Evolutionary conservation across 2,113 vertebrate species (phyloP), one percentile per base, ranked within the genome.

Genomic region (Cranoglanis bouderius): DNA sequence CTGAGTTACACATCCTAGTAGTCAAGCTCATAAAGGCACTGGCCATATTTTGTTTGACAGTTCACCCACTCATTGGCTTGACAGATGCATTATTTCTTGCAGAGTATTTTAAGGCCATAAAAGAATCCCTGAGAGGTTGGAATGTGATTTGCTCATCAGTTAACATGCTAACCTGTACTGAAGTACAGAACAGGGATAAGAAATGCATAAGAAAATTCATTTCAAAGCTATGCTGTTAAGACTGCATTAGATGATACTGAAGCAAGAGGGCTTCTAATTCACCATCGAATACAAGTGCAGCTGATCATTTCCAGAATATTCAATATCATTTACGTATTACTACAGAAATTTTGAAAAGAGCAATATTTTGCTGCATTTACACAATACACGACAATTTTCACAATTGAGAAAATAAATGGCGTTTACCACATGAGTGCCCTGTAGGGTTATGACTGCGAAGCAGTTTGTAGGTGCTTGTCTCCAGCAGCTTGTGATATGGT

Each of bases 391-490:
- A 12, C 77, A n/a, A 21, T 26, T 3, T 35, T 57, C 38, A 35
- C 10, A 53, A 57, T n/a, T 3, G 26, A 72, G 65, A 55, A 29
- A 77, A 43, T 65, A 59, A 83, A 74, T 16, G 14, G 51, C 29
- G 32, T 49, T 43, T 65, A 38, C 9, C 18, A 63, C 18, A 38
- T 0, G 7, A 46, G n/a, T 55, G 2, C 83, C 83, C 72, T 61
- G 65, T 67, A 49, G 59, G 59, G 35, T 65, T 55, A 43, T 19
- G 81, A 57, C 78, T 38, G 12, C n/a, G 46, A 24, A 43, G 32
- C 88, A 35, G 59, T 89, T 85, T 85, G 61, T 74, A 80, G 59
- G 63, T 55, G 24, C 55, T 85, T 82, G 43, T 78, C 57, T 89
- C 29, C 46, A 70, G 74, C 88, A 89, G 72, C 59, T 89, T 83